These are phyloP conservation scores for Motacilla tschutschensis DNA, from an alignment of 2,113 vertebrate genomes.

Conservation along the genomic window DNA sequence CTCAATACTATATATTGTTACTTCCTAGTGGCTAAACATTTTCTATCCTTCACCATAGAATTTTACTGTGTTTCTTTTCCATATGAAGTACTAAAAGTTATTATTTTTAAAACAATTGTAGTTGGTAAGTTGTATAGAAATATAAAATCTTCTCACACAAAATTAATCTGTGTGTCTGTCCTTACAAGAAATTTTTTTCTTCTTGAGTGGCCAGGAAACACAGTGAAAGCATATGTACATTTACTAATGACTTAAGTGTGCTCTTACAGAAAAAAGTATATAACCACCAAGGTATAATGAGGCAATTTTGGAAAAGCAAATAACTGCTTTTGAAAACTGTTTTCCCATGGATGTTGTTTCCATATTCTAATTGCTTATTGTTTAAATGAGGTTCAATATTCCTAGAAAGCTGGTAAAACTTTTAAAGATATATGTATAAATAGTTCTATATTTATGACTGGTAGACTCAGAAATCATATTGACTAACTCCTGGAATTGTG, in stretches of 20 bases:
- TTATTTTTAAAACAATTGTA: background rate
- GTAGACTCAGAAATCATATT: background rate
- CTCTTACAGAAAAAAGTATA: background rate
- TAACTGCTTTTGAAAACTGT: background rate
- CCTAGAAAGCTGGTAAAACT: background rate
- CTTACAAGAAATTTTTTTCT: background rate
- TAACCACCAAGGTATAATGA: background rate
- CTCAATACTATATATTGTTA: background rate
- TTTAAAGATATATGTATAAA: background rate
- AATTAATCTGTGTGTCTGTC: background rate
- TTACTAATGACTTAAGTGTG: background rate
- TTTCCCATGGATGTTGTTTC: background rate
- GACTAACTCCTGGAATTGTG: background rate
- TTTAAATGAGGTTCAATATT: background rate
- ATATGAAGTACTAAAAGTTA: background rate
- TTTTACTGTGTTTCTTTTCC: background rate
- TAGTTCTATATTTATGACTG: background rate
- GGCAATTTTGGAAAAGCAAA: background rate
- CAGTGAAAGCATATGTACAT: background rate
- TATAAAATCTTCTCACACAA: background rate
- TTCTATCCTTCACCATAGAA: background rate
- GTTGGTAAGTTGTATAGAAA: background rate
- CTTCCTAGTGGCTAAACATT: background rate
- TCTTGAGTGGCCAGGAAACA: background rate
- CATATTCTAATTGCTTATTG: background rate